Evolutionary conservation across 2,797 vertebrate genomes (phyloP), one percentile per base, ranked within the genome.

Genomic region (Sebastes taczanowskii): DNA sequence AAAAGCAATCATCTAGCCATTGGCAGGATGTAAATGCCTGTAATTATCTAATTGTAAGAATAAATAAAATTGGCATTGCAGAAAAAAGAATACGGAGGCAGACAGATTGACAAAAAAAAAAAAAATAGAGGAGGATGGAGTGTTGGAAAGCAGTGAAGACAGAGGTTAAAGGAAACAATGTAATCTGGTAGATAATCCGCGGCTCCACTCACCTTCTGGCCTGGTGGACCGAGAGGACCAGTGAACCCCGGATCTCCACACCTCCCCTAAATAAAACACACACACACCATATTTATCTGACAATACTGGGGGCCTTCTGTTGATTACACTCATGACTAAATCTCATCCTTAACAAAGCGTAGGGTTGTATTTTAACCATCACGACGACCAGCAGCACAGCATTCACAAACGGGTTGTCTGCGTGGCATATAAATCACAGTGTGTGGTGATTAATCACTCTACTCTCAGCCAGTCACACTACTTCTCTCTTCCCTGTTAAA

Each of bases 161-260:
- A 71, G 32, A 65, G 42, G 46, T 74, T 53, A 52, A 71, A 55
- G 29, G 34, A 68, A 67, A 70, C 30, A 71, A 11, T 35, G 13
- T 20, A 25, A 76, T 72, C 22, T 30, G 35, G 8, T 59, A 0
- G 1, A 74, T 71, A 63, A 74, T 55, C 46, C 4, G 7, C 16
- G 18, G 63, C 69, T 65, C 9, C 49, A 77, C 93, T 90, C 82
- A 95, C 95, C 93, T 90, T 94, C 73, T 87, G 80, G 20, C 95
- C 95, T 38, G 84, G 77, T 20, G 82, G 65, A 77, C 95, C 95
- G 20, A 77, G 30, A 78, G 81, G 55, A 22, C 95, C 95, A 42
- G 65, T 25, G 18, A 20, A 14, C 35, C 95, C 95, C 60, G 77
- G 91, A 53, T 91, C 92, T 46, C 95, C 95, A 68, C 85, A 77